Percentiles rank a stretch among this genome's conserved stretches.
These are phyloP conservation scores for Barypeithes pellucidus DNA, from an alignment of 2,888 invertebrate species.

Conservation along the genomic window DNA sequence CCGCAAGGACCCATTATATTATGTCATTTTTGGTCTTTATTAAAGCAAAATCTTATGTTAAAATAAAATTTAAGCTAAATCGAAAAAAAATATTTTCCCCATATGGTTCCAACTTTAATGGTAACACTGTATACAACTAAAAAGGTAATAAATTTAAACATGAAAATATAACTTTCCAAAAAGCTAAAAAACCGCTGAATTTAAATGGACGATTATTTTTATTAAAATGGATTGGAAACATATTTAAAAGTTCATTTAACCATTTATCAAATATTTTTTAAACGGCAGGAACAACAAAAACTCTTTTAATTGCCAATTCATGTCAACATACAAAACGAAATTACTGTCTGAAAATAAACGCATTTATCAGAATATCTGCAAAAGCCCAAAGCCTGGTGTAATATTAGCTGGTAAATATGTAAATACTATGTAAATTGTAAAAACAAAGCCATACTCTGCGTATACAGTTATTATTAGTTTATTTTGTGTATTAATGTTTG, in stretches of 20 bases:
- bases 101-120: no score
- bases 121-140: no score
- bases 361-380: neutral
- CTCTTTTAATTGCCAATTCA: conserved; percentile 1
- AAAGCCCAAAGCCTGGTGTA: conserved; percentile 5
- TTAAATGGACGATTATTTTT: no score
- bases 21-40: no score
- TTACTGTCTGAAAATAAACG: neutral
- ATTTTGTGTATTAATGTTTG: neutral
- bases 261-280: neutral
- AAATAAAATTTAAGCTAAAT: no score
- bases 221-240: neutral
- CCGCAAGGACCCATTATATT: no score
- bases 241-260: neutral
- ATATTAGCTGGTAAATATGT: conserved; percentile 7
- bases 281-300: neutral
- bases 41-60: no score
- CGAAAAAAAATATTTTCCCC: no score
- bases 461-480: conserved; percentile 7
- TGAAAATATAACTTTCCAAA: neutral
- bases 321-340: neutral
- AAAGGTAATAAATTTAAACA: neutral
- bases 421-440: conserved; percentile 8
- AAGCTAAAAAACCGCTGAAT: neutral
- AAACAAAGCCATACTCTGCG: neutral